Percentiles rank a stretch among this genome's conserved stretches.
Evolutionary conservation across 2,797 vertebrate genomes (phyloP).

Genomic region (Pangasius sanitwongsei): DNA sequence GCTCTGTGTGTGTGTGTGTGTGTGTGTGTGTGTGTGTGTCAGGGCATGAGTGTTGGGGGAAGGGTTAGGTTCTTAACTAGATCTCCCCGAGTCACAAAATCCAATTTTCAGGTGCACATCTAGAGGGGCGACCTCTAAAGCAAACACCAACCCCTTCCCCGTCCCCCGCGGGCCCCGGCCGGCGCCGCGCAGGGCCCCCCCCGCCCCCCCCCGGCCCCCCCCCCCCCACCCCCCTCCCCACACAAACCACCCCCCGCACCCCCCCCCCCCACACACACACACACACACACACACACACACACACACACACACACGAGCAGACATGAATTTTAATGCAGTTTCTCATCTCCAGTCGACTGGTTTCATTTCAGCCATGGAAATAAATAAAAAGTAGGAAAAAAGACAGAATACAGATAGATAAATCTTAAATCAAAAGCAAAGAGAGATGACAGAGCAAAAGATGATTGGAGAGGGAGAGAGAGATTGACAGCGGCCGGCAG

Average conservation of each 20-base stretch:
- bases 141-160: conserved; percentile 63
- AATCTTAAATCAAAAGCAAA: conserved; percentile 60
- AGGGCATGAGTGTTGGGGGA: conserved; percentile 31
- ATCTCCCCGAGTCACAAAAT: conserved; percentile 63
- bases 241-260: conserved; percentile 34
- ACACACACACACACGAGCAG: conserved; percentile 48
- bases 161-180: too few relatives aligned
- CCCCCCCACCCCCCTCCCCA: conserved; percentile 46
- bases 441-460: conserved; percentile 52
- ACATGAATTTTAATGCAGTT: conserved; percentile 75
- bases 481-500: conserved; percentile 21
- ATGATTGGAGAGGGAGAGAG: conserved; percentile 59
- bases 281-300: background rate
- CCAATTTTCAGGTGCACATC: conserved; percentile 77
- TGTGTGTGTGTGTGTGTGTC: background rate
- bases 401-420: conserved; percentile 50
- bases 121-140: conserved; percentile 71
- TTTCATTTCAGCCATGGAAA: conserved; percentile 63
- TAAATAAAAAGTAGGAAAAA: conserved; percentile 54
- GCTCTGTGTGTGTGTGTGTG: conserved; percentile 3
- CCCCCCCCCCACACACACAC: conserved; percentile 1
- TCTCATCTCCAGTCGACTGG: conserved; percentile 67
- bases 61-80: conserved; percentile 47
- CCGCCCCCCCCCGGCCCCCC: conserved; percentile 31
- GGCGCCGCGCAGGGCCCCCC: too few relatives aligned